phyloP scores from a whole-genome alignment of 2,113 vertebrate genomes.

The Burhinus oedicnemus region DNA sequence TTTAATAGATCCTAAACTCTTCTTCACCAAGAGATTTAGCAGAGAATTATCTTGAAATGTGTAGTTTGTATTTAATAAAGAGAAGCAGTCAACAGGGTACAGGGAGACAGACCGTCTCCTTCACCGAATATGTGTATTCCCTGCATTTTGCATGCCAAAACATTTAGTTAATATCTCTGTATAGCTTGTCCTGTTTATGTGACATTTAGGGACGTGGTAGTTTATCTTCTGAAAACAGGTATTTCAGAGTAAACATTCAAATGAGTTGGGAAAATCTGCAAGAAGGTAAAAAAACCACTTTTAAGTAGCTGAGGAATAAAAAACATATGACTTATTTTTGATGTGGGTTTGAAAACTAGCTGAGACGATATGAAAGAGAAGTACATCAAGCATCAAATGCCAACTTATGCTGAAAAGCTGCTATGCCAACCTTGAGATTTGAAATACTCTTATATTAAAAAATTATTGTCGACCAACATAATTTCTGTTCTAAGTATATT shows the following conservation, averaged over 20 bases:
- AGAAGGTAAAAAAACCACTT: neutral
- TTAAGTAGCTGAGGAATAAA: conserved; percentile 9
- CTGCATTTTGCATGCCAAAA: neutral
- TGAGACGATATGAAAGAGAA: neutral
- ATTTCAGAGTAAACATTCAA: conserved; percentile 49
- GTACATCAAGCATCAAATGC: neutral
- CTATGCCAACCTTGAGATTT: neutral
- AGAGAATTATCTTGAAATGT: neutral
- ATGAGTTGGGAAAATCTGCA: conserved; percentile 41
- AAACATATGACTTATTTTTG: conserved; percentile 20
- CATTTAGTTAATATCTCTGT: neutral
- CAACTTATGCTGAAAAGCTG: neutral
- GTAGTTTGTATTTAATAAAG: neutral
- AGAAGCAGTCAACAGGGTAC: neutral
- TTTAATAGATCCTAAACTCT: neutral
- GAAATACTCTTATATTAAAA: neutral
- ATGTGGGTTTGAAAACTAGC: neutral
- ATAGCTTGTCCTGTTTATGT: neutral
- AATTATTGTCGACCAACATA: neutral
- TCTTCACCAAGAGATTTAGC: neutral
- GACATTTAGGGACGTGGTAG: neutral
- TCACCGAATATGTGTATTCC: neutral
- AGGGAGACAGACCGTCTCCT: neutral
- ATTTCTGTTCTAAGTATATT: neutral
- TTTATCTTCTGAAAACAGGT: conserved; percentile 44